Conservation (phyloP, 2,888 invertebrate species). For the Zygothrica quintamaculata region DNA sequence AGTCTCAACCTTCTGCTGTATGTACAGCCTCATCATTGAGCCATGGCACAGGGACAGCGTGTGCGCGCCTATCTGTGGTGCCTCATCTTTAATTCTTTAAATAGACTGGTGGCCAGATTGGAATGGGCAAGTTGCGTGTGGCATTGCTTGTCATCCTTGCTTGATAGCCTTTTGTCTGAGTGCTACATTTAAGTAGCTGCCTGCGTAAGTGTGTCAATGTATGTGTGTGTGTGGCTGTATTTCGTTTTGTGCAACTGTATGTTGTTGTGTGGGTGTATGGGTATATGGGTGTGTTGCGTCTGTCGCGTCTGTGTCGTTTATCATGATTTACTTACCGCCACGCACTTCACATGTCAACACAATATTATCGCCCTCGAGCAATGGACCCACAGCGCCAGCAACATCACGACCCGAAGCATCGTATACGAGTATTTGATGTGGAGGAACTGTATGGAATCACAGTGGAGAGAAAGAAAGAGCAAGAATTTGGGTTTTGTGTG, state of each 20-base stretch:
- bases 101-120: conserved; percentile 62
- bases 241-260: conserved; percentile 23
- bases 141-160: conserved; percentile 60
- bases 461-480: conserved; percentile 60
- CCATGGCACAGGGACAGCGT: conserved; percentile 22
- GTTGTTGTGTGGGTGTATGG: conserved; percentile 16
- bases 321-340: conserved; percentile 89
- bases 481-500: conserved; percentile 33
- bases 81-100: conserved; percentile 80
- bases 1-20: conserved; percentile 1
- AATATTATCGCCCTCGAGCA: conserved; percentile 92
- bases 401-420: conserved; percentile 93
- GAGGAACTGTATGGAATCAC: conserved; percentile 88
- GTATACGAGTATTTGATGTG: conserved; percentile 93
- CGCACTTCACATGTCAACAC: conserved; percentile 94
- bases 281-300: conserved; percentile 17
- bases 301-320: conserved; percentile 71
- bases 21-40: conserved; percentile 12
- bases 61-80: conserved; percentile 62
- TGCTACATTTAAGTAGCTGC: conserved; percentile 77
- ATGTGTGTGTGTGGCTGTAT: conserved; percentile 32
- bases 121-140: conserved; percentile 52
- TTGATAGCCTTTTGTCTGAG: conserved; percentile 80
- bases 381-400: conserved; percentile 91
- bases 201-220: conserved; percentile 18